Evolutionary conservation across 2,113 vertebrate species (phyloP).

Genomic region (Pteropus alecto): DNA sequence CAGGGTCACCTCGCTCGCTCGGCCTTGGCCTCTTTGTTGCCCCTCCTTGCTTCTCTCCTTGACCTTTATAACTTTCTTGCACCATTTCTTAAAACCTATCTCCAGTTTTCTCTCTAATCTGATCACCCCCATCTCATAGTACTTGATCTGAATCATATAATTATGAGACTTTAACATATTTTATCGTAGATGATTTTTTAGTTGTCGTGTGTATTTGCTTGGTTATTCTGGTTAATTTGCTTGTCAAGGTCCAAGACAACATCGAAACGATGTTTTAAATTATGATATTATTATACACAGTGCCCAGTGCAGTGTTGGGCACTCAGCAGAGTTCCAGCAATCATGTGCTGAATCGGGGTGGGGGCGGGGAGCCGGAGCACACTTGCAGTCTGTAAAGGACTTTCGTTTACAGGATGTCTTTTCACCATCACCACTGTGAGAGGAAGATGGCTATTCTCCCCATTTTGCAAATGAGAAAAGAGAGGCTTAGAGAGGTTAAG

Average conservation of each 20-base stretch:
- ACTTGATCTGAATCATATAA: neutral
- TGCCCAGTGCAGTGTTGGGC: neutral
- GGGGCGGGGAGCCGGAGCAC: too few species aligned
- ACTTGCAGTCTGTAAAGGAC: neutral
- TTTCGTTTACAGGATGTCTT: neutral
- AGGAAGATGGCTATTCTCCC: neutral
- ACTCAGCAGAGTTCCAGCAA: too few species aligned
- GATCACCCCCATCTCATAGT: neutral
- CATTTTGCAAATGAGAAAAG: neutral
- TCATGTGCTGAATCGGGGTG: neutral
- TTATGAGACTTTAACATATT: neutral
- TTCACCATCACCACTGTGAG: neutral
- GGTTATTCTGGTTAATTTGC: neutral
- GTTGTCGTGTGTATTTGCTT: neutral
- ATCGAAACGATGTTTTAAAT: neutral
- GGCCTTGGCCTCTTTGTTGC: neutral
- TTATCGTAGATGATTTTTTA: neutral
- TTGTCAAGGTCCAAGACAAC: neutral
- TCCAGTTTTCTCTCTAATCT: neutral
- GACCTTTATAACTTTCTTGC: neutral
- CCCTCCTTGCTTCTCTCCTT: neutral
- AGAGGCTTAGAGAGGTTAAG: neutral
- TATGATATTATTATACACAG: neutral
- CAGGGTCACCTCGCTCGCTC: neutral
- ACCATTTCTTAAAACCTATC: neutral